These are phyloP conservation scores for Rhabdophis nuchalis DNA, from an alignment of 2,797 vertebrate genomes.

Conservation along the genomic window DNA sequence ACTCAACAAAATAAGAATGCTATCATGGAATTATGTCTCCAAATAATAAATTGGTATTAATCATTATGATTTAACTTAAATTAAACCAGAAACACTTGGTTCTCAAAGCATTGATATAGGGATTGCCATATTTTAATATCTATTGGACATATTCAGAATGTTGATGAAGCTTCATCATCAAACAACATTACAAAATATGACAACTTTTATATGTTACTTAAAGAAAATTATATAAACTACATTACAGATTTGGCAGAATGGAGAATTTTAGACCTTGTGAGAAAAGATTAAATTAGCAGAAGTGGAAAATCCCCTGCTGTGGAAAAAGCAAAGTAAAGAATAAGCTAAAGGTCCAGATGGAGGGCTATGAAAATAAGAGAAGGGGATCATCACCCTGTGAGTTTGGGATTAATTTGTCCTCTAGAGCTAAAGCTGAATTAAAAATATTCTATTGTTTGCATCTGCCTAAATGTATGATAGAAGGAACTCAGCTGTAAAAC, in stretches of 20 bases:
- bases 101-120: neutral
- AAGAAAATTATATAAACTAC: neutral
- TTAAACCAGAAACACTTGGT: neutral
- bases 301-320: neutral
- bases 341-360: neutral
- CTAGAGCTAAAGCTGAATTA: neutral
- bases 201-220: neutral
- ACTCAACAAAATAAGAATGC: neutral
- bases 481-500: slow-evolving; percentile 47
- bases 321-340: neutral
- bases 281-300: neutral
- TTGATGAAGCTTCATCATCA: neutral
- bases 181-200: neutral
- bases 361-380: neutral
- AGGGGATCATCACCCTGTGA: neutral
- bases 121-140: neutral
- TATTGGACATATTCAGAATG: neutral
- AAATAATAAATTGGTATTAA: neutral
- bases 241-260: neutral
- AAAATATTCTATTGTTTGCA: slow-evolving; percentile 35
- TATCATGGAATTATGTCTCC: neutral
- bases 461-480: slow-evolving; percentile 17
- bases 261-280: neutral
- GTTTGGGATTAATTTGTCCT: neutral
- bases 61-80: neutral